phyloP scores from a whole-genome alignment of 2,797 vertebrate genomes.

The Chloroceryle inda region DNA sequence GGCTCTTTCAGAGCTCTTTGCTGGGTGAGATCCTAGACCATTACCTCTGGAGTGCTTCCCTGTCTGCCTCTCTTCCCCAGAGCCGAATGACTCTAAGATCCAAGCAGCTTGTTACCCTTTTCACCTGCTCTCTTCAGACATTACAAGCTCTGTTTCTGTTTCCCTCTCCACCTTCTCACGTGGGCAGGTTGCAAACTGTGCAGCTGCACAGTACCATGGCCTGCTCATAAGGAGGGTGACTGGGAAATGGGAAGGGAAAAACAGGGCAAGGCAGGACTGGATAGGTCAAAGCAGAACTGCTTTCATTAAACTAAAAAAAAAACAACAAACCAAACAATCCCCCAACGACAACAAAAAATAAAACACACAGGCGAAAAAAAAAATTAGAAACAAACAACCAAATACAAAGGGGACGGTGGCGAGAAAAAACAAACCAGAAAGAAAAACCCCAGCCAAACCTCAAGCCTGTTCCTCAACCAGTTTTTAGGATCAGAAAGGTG shows the following conservation, averaged over 20 bases:
- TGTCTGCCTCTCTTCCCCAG: background rate
- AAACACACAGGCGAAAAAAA: too few relatives aligned
- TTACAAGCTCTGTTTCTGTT: rapidly evolving
- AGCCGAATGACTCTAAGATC: background rate
- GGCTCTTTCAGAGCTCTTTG: background rate
- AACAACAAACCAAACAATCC: background rate
- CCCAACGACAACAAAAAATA: too few relatives aligned
- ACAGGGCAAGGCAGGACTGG: slow-evolving; percentile 18
- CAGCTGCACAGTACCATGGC: rapidly evolving
- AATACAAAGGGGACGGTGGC: too few relatives aligned
- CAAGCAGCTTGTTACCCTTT: background rate
- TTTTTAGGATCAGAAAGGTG: slow-evolving; percentile 60
- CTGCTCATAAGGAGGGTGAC: background rate
- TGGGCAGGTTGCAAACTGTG: rapidly evolving
- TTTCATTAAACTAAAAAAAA: background rate
- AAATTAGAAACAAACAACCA: too few relatives aligned
- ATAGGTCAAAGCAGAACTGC: slow-evolving; percentile 30
- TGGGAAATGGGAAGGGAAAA: background rate
- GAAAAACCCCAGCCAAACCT: background rate
- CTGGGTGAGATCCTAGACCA: background rate
- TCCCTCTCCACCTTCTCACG: background rate
- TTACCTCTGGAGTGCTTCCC: background rate
- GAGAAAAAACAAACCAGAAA: background rate
- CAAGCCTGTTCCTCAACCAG: slow-evolving; percentile 14
- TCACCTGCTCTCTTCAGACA: background rate